phyloP scores from a whole-genome alignment of 1,140 invertebrate species.

The Psilanteris sp. region DNA sequence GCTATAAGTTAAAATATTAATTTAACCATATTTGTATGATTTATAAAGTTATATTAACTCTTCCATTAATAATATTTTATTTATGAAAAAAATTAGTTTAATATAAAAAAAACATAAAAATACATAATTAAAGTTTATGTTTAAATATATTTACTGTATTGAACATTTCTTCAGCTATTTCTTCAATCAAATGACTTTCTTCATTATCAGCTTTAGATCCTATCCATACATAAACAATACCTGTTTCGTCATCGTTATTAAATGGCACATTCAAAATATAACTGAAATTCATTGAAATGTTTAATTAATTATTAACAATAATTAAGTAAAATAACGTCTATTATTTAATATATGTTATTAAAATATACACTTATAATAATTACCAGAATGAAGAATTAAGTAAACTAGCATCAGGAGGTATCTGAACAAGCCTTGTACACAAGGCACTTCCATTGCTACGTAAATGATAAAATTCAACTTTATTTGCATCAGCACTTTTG shows the following conservation, averaged over 20 bases:
- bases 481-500: slow-evolving; percentile 79
- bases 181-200: slow-evolving; percentile 92
- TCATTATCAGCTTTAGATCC: slow-evolving; percentile 93
- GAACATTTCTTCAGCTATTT: slow-evolving; percentile 97
- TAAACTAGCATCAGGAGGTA: slow-evolving; percentile 87
- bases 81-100: too few relatives aligned
- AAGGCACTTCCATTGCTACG: slow-evolving; percentile 97
- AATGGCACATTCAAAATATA: slow-evolving; percentile 98
- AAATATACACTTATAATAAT: too few relatives aligned
- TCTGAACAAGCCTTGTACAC: slow-evolving; percentile 96
- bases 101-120: slow-evolving; percentile 3
- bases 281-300: slow-evolving; percentile 82
- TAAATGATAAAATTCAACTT: slow-evolving; percentile 96
- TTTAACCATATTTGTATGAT: too few relatives aligned
- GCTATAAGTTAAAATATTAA: slow-evolving; percentile 31
- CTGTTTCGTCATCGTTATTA: slow-evolving; percentile 92
- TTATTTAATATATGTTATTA: too few relatives aligned
- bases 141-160: slow-evolving; percentile 85
- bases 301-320: too few relatives aligned
- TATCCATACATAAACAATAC: slow-evolving; percentile 99
- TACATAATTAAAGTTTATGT: too few relatives aligned
- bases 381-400: slow-evolving; percentile 93
- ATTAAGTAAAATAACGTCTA: too few relatives aligned
- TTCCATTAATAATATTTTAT: too few relatives aligned
- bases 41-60: too few relatives aligned